These are phyloP conservation scores for Vesta saturnalis DNA, from an alignment of 2,888 invertebrate genomes.

Conservation along the genomic window DNA sequence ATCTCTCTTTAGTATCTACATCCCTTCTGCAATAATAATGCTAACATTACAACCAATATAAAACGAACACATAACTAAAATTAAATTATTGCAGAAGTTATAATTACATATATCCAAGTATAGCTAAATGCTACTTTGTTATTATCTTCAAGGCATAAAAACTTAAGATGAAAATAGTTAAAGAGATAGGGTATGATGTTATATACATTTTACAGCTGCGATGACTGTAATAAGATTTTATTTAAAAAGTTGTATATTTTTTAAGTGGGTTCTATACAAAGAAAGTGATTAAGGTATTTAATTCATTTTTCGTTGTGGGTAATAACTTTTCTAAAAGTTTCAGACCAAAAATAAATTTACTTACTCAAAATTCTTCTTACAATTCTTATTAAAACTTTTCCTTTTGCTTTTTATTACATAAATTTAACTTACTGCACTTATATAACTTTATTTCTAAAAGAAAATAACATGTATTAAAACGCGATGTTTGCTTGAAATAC, in stretches of 20 bases:
- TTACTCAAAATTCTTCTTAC: no score
- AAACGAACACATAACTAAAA: not conserved
- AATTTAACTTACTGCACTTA: no score
- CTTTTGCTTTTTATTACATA: no score
- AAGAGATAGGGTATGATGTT: not conserved
- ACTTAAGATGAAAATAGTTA: not conserved
- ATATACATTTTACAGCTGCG: conserved; percentile 1
- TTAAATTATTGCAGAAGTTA: not conserved
- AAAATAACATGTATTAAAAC: no score
- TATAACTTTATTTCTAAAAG: no score
- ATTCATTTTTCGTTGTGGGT: not conserved
- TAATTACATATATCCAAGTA: not conserved
- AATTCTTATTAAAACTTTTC: no score
- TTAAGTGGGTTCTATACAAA: conserved; percentile 7
- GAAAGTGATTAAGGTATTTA: conserved; percentile 2
- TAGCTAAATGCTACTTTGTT: not conserved
- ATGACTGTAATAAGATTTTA: not conserved
- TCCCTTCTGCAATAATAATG: no score
- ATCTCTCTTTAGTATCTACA: no score
- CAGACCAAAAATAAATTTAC: not conserved
- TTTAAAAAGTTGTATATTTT: not conserved
- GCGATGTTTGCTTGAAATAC: no score
- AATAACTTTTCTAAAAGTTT: not conserved
- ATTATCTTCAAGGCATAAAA: not conserved
- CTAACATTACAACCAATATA: no score